Evolutionary conservation across 2,888 invertebrate genomes (phyloP), one percentile per base, ranked within the genome.

Genomic region (Watsonalla binaria): DNA sequence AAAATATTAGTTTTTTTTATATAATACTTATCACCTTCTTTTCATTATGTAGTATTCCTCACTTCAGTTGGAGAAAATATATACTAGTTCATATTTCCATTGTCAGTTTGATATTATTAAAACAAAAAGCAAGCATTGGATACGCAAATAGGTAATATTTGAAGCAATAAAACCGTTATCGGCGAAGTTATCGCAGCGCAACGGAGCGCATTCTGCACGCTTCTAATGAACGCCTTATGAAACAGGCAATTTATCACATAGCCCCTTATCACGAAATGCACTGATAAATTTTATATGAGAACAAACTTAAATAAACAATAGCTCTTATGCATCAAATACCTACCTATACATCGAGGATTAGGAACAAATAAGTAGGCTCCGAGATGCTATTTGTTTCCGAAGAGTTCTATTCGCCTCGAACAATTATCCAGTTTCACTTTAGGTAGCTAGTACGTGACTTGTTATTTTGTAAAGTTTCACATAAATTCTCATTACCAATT

Each of bases 221-320:
- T 82, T 80, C 86, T 90, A 90, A 90, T 90, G 90, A 90, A 90
- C 82, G 89, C 86, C 87, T 80, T 87, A 90, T 90, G 87, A 90
- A 90, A 88, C 86, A 88, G 88, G 85, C 86, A 89, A 89, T 90
- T 90, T 89, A 90, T 90, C 87, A 89, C 88, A 89, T 87, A 68
- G 69, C 61, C 74, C 84, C 86, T 89, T 89, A 88, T 89, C 88
- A 86, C 74, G 76, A 74, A 81, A 75, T 76, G 76, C 76, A 84
- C 76, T 87, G 84, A 84, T 87, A 88, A 85, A 80, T 80, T 78
- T 84, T 84, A 85, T 86, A 85, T 74, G 75, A 78, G 74, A 82
- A 80, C 75, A 80, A 86, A 84, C 75, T 77, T 74, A 81, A 77
- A 78, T 77, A 80, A 83, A 86, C 82, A 86, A 84, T 82, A 71